Evolutionary conservation across 23 tunicate species (phyloP).

Genomic region (Trididemnum nubilum): DNA sequence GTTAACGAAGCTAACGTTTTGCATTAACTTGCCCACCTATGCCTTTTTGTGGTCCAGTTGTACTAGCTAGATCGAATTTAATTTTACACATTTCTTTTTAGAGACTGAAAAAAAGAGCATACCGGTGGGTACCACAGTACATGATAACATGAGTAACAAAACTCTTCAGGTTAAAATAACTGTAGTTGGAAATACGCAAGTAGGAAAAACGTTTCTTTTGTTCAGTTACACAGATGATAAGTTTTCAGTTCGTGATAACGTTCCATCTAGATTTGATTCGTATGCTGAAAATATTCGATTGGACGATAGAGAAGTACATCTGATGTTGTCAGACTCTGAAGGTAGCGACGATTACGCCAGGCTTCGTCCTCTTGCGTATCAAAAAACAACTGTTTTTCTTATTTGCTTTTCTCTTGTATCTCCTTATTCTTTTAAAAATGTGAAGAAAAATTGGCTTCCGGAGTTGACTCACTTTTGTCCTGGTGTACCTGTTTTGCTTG

Average conservation of each 20-base stretch:
- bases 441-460: constrained; percentile 14
- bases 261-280: constrained; percentile 15
- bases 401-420: constrained; percentile 18
- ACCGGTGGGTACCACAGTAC: no score
- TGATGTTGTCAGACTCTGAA: neutral
- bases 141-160: no score
- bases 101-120: no score
- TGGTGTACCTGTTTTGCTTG: neutral
- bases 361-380: constrained; percentile 29
- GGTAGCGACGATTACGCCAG: constrained; percentile 12
- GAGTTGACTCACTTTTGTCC: constrained; percentile 4
- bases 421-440: neutral
- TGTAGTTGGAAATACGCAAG: constrained; percentile 54
- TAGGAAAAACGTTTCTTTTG: constrained; percentile 50
- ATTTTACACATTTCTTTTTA: no score
- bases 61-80: no score
- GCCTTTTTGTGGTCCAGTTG: no score
- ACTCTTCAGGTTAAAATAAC: no score
- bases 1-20: no score
- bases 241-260: constrained; percentile 21
- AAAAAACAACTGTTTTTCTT: constrained; percentile 9
- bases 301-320: neutral
- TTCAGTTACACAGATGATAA: constrained; percentile 47
- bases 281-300: neutral
- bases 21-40: no score